These are phyloP conservation scores for Drosophila fuyamai DNA, from an alignment of 1,140 invertebrate species.

Conservation along the genomic window DNA sequence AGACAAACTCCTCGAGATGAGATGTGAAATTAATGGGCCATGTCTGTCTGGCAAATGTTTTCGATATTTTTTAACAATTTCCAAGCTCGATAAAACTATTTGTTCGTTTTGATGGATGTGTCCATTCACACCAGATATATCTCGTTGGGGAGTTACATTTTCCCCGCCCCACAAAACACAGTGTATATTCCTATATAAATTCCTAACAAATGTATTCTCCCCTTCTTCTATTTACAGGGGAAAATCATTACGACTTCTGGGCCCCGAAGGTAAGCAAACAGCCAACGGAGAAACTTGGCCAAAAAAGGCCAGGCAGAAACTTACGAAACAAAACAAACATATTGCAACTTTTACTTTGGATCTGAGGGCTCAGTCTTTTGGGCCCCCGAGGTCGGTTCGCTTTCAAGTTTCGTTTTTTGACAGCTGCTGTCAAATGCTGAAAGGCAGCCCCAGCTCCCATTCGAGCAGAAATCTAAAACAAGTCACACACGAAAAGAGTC, in stretches of 20 bases:
- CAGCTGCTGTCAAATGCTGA: slow-evolving; percentile 83
- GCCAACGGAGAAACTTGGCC: slow-evolving; percentile 35
- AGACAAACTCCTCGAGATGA: slow-evolving; percentile 23
- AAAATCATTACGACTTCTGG: slow-evolving; percentile 39
- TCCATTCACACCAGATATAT: slow-evolving; percentile 23
- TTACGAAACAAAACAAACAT: slow-evolving; percentile 57
- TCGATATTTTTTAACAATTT: slow-evolving; percentile 71
- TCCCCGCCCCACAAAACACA: background rate
- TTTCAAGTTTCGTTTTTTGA: slow-evolving; percentile 80
- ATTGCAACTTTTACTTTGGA: slow-evolving; percentile 71
- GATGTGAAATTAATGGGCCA: slow-evolving; percentile 69
- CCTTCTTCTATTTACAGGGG: slow-evolving; percentile 40
- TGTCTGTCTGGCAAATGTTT: slow-evolving; percentile 67
- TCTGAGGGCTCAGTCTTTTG: slow-evolving; percentile 48
- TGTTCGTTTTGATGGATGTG: slow-evolving; percentile 35
- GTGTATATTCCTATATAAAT: background rate
- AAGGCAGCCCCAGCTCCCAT: slow-evolving; percentile 72
- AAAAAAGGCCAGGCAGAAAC: slow-evolving; percentile 49
- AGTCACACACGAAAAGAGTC: slow-evolving; percentile 59
- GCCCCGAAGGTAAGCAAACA: slow-evolving; percentile 19
- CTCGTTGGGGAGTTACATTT: slow-evolving; percentile 8
- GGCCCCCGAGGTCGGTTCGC: slow-evolving; percentile 74
- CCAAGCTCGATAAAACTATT: slow-evolving; percentile 34
- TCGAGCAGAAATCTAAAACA: slow-evolving; percentile 76
- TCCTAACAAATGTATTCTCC: slow-evolving; percentile 33